Evolutionary conservation across 2,797 vertebrate genomes (phyloP).

Genomic region (Sphenodon punctatus): DNA sequence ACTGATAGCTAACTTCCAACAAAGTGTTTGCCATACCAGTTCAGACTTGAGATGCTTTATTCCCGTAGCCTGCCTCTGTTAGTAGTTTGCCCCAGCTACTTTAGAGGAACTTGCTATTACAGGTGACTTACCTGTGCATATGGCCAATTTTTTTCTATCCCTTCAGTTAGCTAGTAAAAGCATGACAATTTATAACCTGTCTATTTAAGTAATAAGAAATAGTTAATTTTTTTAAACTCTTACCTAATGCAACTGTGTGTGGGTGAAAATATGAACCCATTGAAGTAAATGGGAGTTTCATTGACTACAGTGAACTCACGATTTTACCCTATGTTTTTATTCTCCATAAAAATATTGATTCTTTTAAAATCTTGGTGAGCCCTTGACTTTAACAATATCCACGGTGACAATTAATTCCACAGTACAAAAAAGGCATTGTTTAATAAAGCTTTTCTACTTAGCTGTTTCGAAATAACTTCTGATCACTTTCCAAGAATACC

Average conservation of each 20-base stretch:
- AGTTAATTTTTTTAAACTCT: background rate
- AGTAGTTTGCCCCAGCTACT: background rate
- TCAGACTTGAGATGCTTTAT: background rate
- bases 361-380: background rate
- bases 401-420: background rate
- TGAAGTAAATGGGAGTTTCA: too few species aligned
- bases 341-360: too few species aligned
- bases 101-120: background rate
- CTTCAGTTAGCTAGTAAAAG: background rate
- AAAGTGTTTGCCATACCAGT: background rate
- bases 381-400: rapidly evolving
- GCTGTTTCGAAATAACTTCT: too few species aligned
- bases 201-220: too few species aligned
- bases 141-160: background rate
- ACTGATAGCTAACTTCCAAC: background rate
- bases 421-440: background rate
- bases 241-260: background rate
- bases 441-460: too few species aligned
- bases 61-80: background rate
- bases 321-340: background rate
- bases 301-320: too few species aligned
- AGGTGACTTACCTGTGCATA: background rate
- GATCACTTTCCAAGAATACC: background rate
- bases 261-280: too few species aligned
- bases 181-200: background rate